phyloP scores from a whole-genome alignment of 2,113 vertebrate species.

The Passer domesticus region DNA sequence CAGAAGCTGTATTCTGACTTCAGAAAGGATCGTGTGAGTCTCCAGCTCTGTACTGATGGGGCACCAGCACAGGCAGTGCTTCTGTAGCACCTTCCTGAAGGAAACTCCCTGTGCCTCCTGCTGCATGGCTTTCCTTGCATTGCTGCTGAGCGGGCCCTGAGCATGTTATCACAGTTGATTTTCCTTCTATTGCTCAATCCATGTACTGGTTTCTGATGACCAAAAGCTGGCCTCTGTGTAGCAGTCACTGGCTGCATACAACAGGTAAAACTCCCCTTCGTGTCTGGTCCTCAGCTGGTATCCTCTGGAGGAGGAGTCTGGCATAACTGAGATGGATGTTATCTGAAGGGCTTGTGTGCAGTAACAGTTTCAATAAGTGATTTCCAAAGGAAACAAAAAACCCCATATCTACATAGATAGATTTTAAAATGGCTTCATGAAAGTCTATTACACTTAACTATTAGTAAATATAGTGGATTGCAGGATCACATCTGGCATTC shows the following conservation, averaged over 20 bases:
- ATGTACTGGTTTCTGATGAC: neutral
- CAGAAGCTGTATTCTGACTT: neutral
- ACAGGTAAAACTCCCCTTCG: neutral
- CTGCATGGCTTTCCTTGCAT: neutral
- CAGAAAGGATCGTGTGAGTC: neutral
- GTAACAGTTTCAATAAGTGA: neutral
- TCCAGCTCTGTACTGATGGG: neutral
- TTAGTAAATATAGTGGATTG: neutral
- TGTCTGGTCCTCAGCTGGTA: neutral
- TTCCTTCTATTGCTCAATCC: neutral
- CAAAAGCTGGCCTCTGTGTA: neutral
- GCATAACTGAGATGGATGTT: neutral
- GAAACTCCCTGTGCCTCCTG: neutral
- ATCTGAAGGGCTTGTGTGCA: neutral
- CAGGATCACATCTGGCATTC: neutral
- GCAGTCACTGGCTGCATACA: neutral
- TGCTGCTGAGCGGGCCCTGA: neutral
- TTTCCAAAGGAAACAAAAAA: neutral
- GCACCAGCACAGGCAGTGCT: neutral
- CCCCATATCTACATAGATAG: accelerated
- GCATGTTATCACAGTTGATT: neutral
- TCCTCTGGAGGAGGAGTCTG: neutral
- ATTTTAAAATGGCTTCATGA: neutral
- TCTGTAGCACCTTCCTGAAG: neutral
- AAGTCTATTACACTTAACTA: neutral